Percentiles rank a stretch among this genome's conserved stretches.
Evolutionary conservation across 2,888 invertebrate species (phyloP).

Genomic region (Pseudanteris insignis): DNA sequence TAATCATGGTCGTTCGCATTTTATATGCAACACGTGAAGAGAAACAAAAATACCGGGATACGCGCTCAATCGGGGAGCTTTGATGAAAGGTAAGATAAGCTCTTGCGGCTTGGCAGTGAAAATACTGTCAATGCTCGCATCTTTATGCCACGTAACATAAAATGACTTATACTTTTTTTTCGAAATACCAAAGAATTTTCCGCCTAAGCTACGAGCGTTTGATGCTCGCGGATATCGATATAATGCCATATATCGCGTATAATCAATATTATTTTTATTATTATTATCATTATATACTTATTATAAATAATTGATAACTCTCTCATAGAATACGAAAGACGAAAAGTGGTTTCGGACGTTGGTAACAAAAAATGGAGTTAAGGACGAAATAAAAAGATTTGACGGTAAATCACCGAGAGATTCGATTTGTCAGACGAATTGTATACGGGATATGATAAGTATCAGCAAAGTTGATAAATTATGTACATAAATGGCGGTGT

Average conservation of each 20-base stretch:
- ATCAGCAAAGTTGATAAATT: slow-evolving; percentile 13
- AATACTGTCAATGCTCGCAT: slow-evolving; percentile 22
- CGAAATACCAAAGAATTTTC: slow-evolving; percentile 11
- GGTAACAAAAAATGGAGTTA: too few relatives aligned
- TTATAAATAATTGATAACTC: too few relatives aligned
- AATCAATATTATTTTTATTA: too few relatives aligned
- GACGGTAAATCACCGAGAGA: not conserved
- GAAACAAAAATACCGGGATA: slow-evolving; percentile 12
- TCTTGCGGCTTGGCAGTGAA: not conserved
- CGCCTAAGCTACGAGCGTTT: slow-evolving; percentile 5
- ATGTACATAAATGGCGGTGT: slow-evolving; percentile 14
- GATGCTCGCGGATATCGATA: slow-evolving; percentile 2
- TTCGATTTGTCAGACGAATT: not conserved
- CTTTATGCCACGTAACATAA: slow-evolving; percentile 25
- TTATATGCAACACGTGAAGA: slow-evolving; percentile 6
- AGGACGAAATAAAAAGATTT: too few relatives aligned
- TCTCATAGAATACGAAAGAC: too few relatives aligned
- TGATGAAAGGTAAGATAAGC: slow-evolving; percentile 20
- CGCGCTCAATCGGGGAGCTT: slow-evolving; percentile 12
- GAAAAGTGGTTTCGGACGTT: too few relatives aligned
- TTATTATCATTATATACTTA: too few relatives aligned
- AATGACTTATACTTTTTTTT: slow-evolving; percentile 17
- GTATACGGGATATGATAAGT: not conserved
- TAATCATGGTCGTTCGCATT: slow-evolving; percentile 4
- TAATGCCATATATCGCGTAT: slow-evolving; percentile 4